Percentiles rank a stretch among this genome's conserved stretches.
These are phyloP conservation scores for Phylloscopus whistleri DNA, from an alignment of 2,113 vertebrate species.

Conservation along the genomic window DNA sequence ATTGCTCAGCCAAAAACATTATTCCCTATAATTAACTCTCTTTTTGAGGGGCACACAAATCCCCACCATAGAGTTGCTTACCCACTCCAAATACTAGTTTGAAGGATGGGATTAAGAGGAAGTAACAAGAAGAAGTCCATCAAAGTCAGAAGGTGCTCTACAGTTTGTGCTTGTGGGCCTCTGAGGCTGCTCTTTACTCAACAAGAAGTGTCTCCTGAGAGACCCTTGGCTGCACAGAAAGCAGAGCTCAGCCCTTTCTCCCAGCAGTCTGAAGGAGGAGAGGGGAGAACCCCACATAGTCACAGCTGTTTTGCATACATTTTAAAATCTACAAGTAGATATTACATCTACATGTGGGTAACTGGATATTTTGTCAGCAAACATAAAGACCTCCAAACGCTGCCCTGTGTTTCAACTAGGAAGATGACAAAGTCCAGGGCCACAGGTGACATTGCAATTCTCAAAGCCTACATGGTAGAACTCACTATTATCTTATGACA, in stretches of 20 bases:
- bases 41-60: not conserved
- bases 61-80: not conserved
- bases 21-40: not conserved
- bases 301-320: not conserved
- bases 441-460: not conserved
- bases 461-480: not conserved
- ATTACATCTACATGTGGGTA: not conserved
- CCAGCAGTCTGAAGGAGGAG: not conserved
- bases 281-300: not conserved
- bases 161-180: not conserved
- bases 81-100: not conserved
- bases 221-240: not conserved
- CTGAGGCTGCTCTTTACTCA: not conserved
- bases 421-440: not conserved
- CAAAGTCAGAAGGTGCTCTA: not conserved
- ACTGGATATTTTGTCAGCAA: not conserved
- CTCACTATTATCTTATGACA: not conserved
- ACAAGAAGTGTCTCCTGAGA: not conserved
- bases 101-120: not conserved
- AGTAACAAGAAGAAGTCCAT: not conserved
- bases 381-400: not conserved
- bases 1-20: not conserved
- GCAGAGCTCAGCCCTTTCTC: not conserved
- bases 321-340: not conserved
- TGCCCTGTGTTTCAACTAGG: not conserved